Conservation (phyloP, 2,888 invertebrate genomes). For the Eugnorisma glareosa region DNA sequence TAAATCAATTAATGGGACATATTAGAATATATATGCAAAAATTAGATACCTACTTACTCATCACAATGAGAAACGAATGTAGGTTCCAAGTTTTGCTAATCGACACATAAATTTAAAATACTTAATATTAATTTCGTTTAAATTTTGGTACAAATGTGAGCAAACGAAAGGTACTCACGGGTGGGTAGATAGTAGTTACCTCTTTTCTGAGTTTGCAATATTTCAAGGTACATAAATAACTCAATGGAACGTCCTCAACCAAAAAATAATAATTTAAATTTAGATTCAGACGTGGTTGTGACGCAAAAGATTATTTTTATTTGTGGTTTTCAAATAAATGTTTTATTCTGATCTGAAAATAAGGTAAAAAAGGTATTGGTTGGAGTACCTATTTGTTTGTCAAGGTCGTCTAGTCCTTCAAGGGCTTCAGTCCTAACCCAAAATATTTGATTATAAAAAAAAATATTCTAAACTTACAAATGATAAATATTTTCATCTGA, state of each 20-base stretch:
- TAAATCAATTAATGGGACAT: neutral
- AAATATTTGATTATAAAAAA: neutral
- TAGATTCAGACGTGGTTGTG: conserved; percentile 41
- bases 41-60: neutral
- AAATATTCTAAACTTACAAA: neutral
- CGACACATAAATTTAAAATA: too few species aligned
- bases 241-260: conserved; percentile 20
- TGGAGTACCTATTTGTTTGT: neutral
- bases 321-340: conserved; percentile 16
- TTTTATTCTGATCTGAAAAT: conserved; percentile 20
- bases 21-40: neutral
- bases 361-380: conserved; percentile 31
- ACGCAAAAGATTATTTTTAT: conserved; percentile 26
- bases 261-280: conserved; percentile 46
- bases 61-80: too few species aligned
- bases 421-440: neutral
- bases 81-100: too few species aligned
- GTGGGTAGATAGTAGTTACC: neutral
- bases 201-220: conserved; percentile 7
- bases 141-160: neutral
- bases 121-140: too few species aligned
- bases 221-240: conserved; percentile 2
- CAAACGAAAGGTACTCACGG: neutral
- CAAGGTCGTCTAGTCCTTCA: neutral
- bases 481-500: neutral